Base-by-base conservation (phyloP, 2,113 vertebrate species). In the Leptocoma aspasia region DNA sequence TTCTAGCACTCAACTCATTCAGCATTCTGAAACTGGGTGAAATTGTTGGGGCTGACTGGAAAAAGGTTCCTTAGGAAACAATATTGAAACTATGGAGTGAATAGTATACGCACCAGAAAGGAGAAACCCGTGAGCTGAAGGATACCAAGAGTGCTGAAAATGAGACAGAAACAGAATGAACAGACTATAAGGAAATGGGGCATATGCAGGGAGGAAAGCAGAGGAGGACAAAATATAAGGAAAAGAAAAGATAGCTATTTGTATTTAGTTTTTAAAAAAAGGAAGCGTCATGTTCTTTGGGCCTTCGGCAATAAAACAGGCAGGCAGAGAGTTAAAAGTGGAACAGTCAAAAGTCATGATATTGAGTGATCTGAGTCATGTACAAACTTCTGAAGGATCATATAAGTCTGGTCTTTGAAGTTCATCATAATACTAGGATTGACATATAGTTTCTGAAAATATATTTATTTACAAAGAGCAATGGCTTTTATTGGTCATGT, bases 241-340 rank as follows among this genome's bases (percentile, higher is more conserved):
- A 44, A 79, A 61, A 42, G 5, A 57, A 30, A 52, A 65, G 4
- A n/a, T 33, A 31, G 4, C 13, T 73, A 27, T 71, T 71, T 88
- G 54, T 18, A 33, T 5, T 59, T 71, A 63, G 13, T 35, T 22
- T 12, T 27, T 7, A 41, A 33, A 56, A 41, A 49, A 64, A 64
- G 7, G 6, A 83, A 31, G 4, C 7, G 10, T 53, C 4, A 42
- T 1, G 0, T n/a, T 71, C 18, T 64, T 71, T 49, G 31, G 7
- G 54, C 41, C 45, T 44, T 14, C 61, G 31, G 3, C 24, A 92
- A 65, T 39, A 60, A 68, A 78, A 53, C 5, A 45, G 23, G 23
- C 49, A 65, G 15, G 28, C 16, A 69, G 35, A 77, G 20, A 57
- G 13, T 60, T 66, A 44, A 56, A 75, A 44, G 49, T 2, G 1